phyloP scores from a whole-genome alignment of 2,113 vertebrate genomes.

The Condylura cristata region DNA sequence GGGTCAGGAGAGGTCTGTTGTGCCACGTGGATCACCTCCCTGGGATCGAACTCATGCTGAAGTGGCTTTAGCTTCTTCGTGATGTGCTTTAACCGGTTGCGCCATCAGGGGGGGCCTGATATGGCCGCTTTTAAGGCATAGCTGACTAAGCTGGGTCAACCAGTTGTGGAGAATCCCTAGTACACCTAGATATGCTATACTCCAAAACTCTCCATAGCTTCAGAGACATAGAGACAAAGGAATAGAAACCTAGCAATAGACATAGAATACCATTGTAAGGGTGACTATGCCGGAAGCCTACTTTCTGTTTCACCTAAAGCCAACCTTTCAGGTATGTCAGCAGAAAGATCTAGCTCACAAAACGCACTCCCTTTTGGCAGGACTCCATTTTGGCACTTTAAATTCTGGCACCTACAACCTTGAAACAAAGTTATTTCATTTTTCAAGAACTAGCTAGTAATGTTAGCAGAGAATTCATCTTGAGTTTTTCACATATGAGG shows the following conservation, averaged over 20 bases:
- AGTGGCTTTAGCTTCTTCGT: too few relatives aligned
- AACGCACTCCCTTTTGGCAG: neutral
- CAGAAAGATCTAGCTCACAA: neutral
- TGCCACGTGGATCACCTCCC: too few relatives aligned
- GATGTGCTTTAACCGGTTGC: too few relatives aligned
- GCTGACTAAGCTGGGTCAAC: neutral
- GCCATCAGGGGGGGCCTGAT: too few relatives aligned
- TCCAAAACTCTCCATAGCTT: neutral
- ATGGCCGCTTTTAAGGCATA: neutral
- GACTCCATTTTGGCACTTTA: neutral
- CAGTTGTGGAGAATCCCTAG: neutral
- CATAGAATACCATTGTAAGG: neutral
- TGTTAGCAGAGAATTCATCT: neutral
- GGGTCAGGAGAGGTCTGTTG: too few relatives aligned
- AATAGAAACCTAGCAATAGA: neutral
- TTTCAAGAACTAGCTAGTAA: slow-evolving; percentile 21
- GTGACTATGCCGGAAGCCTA: neutral
- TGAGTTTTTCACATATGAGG: neutral
- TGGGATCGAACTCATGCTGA: too few relatives aligned
- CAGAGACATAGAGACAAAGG: neutral
- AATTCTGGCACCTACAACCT: neutral
- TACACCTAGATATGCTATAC: neutral
- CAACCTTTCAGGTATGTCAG: neutral
- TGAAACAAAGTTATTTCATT: slow-evolving; percentile 30
- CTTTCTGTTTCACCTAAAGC: neutral